Conservation (phyloP, 2,797 vertebrate genomes). For the Octomys mimax region DNA sequence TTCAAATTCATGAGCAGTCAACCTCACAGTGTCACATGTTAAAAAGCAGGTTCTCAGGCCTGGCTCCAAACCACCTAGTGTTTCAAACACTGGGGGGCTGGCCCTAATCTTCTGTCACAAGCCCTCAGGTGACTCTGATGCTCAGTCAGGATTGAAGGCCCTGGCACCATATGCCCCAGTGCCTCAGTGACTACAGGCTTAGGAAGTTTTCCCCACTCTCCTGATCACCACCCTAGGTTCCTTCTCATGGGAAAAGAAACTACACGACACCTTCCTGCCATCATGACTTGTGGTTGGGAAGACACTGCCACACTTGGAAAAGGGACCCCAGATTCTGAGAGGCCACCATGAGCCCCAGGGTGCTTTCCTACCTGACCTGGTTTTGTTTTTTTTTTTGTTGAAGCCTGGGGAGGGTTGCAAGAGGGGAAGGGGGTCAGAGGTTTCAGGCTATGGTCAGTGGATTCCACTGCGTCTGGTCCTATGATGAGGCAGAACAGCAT, state of each 20-base stretch:
- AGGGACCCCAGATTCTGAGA: background rate
- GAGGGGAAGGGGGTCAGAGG: background rate
- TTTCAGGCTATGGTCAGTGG: no score
- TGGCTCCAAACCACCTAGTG: background rate
- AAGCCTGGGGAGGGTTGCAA: background rate
- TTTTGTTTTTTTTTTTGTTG: background rate
- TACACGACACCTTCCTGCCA: background rate
- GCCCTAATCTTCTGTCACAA: background rate
- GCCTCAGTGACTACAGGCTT: background rate
- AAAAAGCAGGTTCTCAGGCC: background rate
- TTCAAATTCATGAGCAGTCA: background rate
- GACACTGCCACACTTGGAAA: background rate
- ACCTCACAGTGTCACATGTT: background rate
- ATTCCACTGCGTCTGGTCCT: background rate
- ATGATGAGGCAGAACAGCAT: background rate
- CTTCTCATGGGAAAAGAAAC: rapidly evolving
- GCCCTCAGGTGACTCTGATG: background rate
- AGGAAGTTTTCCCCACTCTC: background rate
- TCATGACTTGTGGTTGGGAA: background rate
- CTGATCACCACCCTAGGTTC: background rate
- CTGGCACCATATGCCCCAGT: background rate
- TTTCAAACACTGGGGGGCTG: background rate
- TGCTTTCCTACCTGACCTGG: background rate
- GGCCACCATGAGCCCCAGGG: background rate
- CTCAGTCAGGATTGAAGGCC: background rate